A percentile compares a stretch with the other conserved stretches of the same genome.
phyloP scores from a whole-genome alignment of 2,797 vertebrate species.

The Myotis vivesi region DNA sequence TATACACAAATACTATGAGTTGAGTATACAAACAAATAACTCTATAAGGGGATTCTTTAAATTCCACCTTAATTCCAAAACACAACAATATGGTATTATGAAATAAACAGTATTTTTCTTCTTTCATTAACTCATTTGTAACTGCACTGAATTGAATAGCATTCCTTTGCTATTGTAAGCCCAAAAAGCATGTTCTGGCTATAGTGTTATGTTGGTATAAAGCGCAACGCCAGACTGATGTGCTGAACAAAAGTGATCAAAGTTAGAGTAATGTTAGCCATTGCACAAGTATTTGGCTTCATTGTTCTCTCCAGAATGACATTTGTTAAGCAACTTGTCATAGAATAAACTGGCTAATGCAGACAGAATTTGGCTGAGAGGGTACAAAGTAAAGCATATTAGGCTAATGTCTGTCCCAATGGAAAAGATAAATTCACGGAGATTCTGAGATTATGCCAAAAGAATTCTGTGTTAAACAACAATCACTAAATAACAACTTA shows the following conservation, averaged over 20 bases:
- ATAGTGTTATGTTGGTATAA: conserved; percentile 95
- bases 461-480: conserved; percentile 70
- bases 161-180: conserved; percentile 94
- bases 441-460: conserved; percentile 80
- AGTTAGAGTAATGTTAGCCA: conserved; percentile 91
- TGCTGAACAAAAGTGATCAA: conserved; percentile 95
- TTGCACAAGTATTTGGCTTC: conserved; percentile 88
- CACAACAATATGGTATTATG: conserved; percentile 91
- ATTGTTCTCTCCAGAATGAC: conserved; percentile 92
- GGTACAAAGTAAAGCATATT: conserved; percentile 83
- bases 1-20: conserved; percentile 49
- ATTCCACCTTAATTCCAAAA: conserved; percentile 94
- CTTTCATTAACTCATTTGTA: conserved; percentile 93
- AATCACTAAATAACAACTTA: conserved; percentile 72
- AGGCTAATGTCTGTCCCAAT: conserved; percentile 84
- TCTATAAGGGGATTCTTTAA: conserved; percentile 88
- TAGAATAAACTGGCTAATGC: conserved; percentile 93
- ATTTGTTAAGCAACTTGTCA: conserved; percentile 92
- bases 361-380: conserved; percentile 80
- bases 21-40: conserved; percentile 64
- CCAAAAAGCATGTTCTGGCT: conserved; percentile 89
- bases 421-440: conserved; percentile 81
- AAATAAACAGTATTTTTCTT: conserved; percentile 99
- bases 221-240: conserved; percentile 98
- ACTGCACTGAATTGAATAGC: conserved; percentile 94